phyloP scores from a whole-genome alignment of 1,140 invertebrate species.

The Heliothis subflexa region DNA sequence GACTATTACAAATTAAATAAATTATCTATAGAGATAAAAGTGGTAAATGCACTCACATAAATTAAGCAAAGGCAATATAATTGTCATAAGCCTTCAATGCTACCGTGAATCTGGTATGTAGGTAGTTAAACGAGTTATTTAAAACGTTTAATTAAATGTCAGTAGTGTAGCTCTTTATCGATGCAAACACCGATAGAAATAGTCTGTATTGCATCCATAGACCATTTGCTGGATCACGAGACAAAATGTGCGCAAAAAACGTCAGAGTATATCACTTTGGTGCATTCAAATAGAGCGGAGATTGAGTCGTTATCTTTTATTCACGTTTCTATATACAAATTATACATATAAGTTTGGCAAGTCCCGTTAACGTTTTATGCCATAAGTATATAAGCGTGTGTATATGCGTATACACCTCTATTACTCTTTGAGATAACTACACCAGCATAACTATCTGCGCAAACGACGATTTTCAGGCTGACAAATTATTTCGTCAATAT shows the following conservation, averaged over 20 bases:
- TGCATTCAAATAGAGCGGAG: background rate
- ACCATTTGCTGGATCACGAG: background rate
- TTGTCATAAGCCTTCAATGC: background rate
- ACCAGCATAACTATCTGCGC: no score
- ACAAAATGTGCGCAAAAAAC: constrained; percentile 6
- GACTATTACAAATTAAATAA: background rate
- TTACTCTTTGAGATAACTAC: no score
- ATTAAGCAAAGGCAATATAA: background rate
- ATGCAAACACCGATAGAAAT: background rate
- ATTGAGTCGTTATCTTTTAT: constrained; percentile 18
- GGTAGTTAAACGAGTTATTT: background rate
- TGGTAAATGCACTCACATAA: background rate
- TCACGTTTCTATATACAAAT: background rate
- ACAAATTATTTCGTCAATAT: no score
- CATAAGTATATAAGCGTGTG: no score
- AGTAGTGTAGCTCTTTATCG: background rate
- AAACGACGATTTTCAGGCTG: no score
- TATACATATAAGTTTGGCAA: background rate
- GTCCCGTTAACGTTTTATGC: background rate
- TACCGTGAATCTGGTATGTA: background rate
- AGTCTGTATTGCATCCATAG: background rate
- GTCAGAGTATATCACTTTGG: background rate
- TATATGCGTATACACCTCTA: no score
- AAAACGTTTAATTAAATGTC: constrained; percentile 9
- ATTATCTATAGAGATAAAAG: background rate